Percentiles rank a stretch among this genome's conserved stretches.
Conservation (phyloP, 2,888 invertebrate genomes). For the Conops quadrifasciatus region DNA sequence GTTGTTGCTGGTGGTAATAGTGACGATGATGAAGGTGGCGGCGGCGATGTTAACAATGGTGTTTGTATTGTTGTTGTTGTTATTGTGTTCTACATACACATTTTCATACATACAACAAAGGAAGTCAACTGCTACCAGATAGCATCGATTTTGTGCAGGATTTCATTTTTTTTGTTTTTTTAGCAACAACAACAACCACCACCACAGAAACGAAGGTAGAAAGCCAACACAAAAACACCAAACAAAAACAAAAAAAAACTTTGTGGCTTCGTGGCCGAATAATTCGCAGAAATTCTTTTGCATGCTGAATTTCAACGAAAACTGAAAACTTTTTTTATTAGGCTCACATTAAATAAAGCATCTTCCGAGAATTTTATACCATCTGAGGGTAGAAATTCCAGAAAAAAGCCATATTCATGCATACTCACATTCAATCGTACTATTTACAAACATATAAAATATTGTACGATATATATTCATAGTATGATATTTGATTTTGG, state of each 20-base stretch:
- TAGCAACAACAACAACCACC: background rate
- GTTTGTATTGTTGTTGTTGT: background rate
- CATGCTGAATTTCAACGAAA: slow-evolving; percentile 8
- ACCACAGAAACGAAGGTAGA: background rate
- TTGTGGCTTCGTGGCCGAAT: slow-evolving; percentile 7
- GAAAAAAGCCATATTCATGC: background rate
- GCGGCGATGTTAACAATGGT: background rate
- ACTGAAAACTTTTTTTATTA: slow-evolving; percentile 9
- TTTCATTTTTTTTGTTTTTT: too few relatives aligned
- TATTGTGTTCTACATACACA: background rate
- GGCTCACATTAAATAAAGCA: slow-evolving; percentile 22
- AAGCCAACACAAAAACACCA: background rate
- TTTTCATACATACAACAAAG: background rate
- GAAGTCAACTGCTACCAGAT: slow-evolving; percentile 24
- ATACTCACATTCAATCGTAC: background rate
- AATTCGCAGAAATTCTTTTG: slow-evolving; percentile 19
- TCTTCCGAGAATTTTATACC: slow-evolving; percentile 16
- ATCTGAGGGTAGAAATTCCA: background rate
- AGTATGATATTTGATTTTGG: background rate
- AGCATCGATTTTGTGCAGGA: slow-evolving; percentile 26
- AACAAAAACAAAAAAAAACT: background rate
- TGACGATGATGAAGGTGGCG: background rate
- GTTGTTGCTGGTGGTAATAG: background rate
- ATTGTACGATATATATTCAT: background rate
- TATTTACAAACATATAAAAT: background rate